Evolutionary conservation across 2,888 invertebrate genomes (phyloP).

Genomic region (Toxonevra muliebris): DNA sequence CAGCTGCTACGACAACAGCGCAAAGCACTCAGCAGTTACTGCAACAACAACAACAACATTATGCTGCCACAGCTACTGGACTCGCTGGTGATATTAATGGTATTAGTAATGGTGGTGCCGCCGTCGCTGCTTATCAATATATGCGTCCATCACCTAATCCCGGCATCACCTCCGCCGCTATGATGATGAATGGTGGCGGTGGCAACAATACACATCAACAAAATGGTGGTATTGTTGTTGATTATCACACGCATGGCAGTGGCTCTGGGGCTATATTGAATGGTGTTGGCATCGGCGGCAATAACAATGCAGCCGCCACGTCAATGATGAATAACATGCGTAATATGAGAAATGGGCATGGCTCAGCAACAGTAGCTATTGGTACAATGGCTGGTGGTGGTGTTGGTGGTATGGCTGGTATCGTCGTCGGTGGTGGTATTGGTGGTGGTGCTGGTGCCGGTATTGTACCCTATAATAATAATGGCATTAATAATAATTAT

Average conservation of each 20-base stretch:
- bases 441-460: constrained; percentile 38
- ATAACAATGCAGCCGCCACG: constrained; percentile 36
- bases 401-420: constrained; percentile 22
- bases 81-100: constrained; percentile 11
- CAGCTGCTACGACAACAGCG: background rate
- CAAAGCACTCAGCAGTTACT: constrained; percentile 1
- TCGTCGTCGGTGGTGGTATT: constrained; percentile 34
- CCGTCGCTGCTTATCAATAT: constrained; percentile 10
- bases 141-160: constrained; percentile 9
- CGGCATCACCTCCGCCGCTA: background rate
- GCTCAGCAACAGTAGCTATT: constrained; percentile 4
- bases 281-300: constrained; percentile 32
- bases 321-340: constrained; percentile 45
- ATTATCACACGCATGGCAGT: constrained; percentile 27
- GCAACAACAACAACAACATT: constrained; percentile 11
- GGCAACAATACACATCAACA: constrained; percentile 10
- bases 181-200: constrained; percentile 22
- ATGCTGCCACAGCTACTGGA: constrained; percentile 20
- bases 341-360: constrained; percentile 49
- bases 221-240: constrained; percentile 12
- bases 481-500: constrained; percentile 64
- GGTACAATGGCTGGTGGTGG: constrained; percentile 35
- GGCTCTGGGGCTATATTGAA: constrained; percentile 24
- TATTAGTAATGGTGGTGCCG: constrained; percentile 5
- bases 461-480: constrained; percentile 56